phyloP scores from a whole-genome alignment of 1,140 invertebrate genomes.

The Cotesia chilonis region DNA sequence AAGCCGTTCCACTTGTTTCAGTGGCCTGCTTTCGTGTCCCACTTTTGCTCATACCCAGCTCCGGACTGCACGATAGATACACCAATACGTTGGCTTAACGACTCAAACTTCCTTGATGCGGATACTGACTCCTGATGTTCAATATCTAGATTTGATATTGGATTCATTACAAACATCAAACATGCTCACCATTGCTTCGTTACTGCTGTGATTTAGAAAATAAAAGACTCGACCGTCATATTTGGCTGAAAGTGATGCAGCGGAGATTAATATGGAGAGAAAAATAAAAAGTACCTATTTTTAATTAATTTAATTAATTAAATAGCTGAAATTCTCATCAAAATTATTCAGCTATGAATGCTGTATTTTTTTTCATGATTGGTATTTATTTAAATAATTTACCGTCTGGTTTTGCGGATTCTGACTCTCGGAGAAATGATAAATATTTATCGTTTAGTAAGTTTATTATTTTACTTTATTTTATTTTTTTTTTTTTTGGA shows the following conservation, averaged over 20 bases:
- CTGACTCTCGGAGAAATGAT: slow-evolving; percentile 51
- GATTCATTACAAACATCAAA: too few species aligned
- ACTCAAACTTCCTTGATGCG: not conserved
- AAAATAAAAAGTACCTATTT: too few species aligned
- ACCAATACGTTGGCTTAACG: not conserved
- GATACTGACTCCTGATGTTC: slow-evolving; percentile 2
- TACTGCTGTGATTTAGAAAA: too few species aligned
- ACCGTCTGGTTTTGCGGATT: slow-evolving; percentile 13
- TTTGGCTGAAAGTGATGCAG: too few species aligned
- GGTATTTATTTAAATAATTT: slow-evolving; percentile 40
- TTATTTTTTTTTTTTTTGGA: too few species aligned
- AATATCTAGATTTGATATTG: too few species aligned
- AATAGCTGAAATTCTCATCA: too few species aligned
- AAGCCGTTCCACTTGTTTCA: slow-evolving; percentile 65
- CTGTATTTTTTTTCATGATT: slow-evolving; percentile 23
- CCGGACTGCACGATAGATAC: slow-evolving; percentile 33
- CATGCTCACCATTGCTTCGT: too few species aligned
- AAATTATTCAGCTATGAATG: slow-evolving; percentile 16
- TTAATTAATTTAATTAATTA: too few species aligned
- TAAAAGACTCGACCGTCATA: too few species aligned
- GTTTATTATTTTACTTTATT: slow-evolving; percentile 10
- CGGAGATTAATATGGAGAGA: too few species aligned
- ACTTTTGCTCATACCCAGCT: slow-evolving; percentile 50
- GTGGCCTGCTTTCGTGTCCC: slow-evolving; percentile 65
- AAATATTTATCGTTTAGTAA: slow-evolving; percentile 54